These are phyloP conservation scores for Catalaphyllia jardinei DNA, from an alignment of 64 coral and sea anemone species.

Conservation along the genomic window DNA sequence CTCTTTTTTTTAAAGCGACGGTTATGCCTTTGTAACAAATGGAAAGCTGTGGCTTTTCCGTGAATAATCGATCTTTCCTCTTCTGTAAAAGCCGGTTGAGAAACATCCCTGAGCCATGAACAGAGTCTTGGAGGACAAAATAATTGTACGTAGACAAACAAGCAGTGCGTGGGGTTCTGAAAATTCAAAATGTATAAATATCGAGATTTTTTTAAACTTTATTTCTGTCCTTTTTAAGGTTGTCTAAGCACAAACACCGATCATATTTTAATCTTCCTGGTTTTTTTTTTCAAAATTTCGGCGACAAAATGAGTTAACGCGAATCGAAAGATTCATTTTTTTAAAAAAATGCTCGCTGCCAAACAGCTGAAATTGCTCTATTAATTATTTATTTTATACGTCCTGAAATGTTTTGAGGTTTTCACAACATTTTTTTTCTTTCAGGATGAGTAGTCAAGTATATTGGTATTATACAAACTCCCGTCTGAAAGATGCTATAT, in stretches of 20 bases:
- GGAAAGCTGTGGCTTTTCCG: not conserved
- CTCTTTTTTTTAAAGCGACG: not conserved
- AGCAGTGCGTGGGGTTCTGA: not conserved
- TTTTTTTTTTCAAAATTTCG: too few relatives aligned
- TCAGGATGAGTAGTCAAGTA: not conserved
- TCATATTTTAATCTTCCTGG: too few relatives aligned
- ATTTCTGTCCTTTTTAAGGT: not conserved
- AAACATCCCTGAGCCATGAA: not conserved
- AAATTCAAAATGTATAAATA: not conserved
- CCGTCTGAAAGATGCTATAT: not conserved
- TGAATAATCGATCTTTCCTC: not conserved
- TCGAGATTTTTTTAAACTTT: not conserved
- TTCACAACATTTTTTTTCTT: not conserved
- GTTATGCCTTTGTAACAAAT: not conserved
- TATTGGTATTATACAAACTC: not conserved
- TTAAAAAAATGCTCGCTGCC: not conserved
- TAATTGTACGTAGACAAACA: slow-evolving; percentile 31
- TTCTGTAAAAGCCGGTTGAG: slow-evolving; percentile 12
- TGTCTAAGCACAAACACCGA: not conserved
- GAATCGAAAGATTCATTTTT: not conserved
- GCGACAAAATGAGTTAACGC: not conserved
- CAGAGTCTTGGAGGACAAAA: not conserved
- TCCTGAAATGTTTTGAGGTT: not conserved
- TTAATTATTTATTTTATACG: not conserved
- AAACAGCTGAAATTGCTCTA: not conserved